Percentiles rank a stretch among this genome's conserved stretches.
These are phyloP conservation scores for Drosophila meridiana DNA, from an alignment of 2,888 invertebrate species.

Conservation along the genomic window DNA sequence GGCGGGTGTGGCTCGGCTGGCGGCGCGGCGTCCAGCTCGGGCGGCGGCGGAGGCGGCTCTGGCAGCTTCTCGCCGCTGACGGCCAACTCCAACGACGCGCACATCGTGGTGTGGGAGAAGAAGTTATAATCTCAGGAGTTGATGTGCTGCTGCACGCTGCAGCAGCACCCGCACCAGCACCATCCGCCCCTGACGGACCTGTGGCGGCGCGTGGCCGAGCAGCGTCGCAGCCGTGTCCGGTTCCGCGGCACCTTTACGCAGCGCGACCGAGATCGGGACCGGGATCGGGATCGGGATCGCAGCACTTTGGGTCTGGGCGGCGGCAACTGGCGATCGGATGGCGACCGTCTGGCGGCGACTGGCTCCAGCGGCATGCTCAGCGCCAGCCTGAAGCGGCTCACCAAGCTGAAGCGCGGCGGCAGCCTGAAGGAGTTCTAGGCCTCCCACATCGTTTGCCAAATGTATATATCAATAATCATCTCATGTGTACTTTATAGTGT, in stretches of 20 bases:
- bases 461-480: slow-evolving; percentile 37
- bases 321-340: slow-evolving; percentile 17
- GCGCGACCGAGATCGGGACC: slow-evolving; percentile 65
- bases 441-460: slow-evolving; percentile 33
- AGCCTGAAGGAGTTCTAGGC: slow-evolving; percentile 80
- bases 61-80: slow-evolving; percentile 84
- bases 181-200: slow-evolving; percentile 62
- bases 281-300: slow-evolving; percentile 62
- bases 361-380: slow-evolving; percentile 50
- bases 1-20: slow-evolving; percentile 4
- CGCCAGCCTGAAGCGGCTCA: slow-evolving; percentile 71
- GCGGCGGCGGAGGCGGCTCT: slow-evolving; percentile 35
- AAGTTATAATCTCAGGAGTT: slow-evolving; percentile 88
- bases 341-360: slow-evolving; percentile 4
- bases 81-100: slow-evolving; percentile 93
- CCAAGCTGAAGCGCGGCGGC: slow-evolving; percentile 80
- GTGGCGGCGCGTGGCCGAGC: slow-evolving; percentile 43
- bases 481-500: slow-evolving; percentile 40
- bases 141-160: slow-evolving; percentile 75
- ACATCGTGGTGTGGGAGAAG: slow-evolving; percentile 96
- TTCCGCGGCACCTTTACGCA: slow-evolving; percentile 72
- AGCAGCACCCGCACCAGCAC: slow-evolving; percentile 72
- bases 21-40: slow-evolving; percentile 4
- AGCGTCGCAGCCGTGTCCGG: slow-evolving; percentile 77
- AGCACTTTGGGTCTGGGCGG: slow-evolving; percentile 34